Base-by-base conservation (phyloP, 2,888 invertebrate species). In the Leucophora obtusa region DNA sequence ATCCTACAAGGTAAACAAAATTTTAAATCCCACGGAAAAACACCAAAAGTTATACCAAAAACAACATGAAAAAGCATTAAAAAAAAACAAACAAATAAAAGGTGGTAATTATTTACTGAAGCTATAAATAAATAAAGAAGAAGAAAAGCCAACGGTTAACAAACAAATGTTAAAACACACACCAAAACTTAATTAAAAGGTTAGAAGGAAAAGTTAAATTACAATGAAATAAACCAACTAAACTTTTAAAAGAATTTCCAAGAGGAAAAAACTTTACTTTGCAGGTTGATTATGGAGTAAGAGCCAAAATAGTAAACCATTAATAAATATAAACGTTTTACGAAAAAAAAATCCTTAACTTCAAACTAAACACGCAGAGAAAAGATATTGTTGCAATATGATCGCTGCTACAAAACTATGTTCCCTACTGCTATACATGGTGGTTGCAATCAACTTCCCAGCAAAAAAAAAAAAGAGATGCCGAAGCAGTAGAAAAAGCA, bases 161-260 rank as follows among this genome's bases (percentile, higher is more conserved):
- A 35, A 35, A 35, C 35, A 35, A 35, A 35, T 10, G 10, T 35
- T 11, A 38, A 38, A 11, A 38, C 11, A 3, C 4, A 10, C 14
- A 38, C 38, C 2, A 38, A 51, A 38, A 35, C 15, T 59, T 51
- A 50, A 59, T 59, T 21, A 70, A 59, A 69, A 59, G 35, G 51
- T 51, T 51, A n/a, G 3, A 63, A 38, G 14, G 14, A 38, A 38
- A 62, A 50, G 50, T 50, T n/a, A 47, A 70, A 59, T 59, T 69
- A 35, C 14, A 69, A 59, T 69, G 33, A 4, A 59, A 28, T 28
- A 28, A 54, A n/a, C 15, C 7, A 53, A 65, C 35, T 10, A 35
- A 18, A 21, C 21, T 9, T 35, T 51, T 35, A 18, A 35, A 53
- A 53, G 11, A 65, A n/a, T 38, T 9, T 38, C 11, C 38, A 38